phyloP scores from a whole-genome alignment of 2,797 vertebrate genomes.

The Chanos chanos region DNA sequence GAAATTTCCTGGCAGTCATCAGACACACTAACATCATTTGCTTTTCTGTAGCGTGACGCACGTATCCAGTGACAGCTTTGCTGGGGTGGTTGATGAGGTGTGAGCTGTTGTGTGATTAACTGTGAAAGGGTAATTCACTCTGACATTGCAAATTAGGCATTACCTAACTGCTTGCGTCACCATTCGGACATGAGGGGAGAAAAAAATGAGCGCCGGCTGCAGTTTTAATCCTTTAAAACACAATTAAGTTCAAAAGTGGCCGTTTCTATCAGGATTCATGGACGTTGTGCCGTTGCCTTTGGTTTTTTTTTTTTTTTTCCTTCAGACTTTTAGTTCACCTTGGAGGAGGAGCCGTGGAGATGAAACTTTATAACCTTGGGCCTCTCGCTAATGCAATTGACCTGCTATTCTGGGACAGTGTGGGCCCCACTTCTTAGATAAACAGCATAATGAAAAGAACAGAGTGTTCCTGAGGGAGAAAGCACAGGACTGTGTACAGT shows the following conservation, averaged over 20 bases:
- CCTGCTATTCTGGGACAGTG: conserved; percentile 67
- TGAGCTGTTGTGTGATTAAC: conserved; percentile 46
- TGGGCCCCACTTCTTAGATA: conserved; percentile 64
- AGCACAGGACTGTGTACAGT: conserved; percentile 14
- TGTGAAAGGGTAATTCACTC: conserved; percentile 39
- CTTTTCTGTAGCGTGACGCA: conserved; percentile 41
- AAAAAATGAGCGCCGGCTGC: background rate
- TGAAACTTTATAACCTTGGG: conserved; percentile 68
- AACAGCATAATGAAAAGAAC: conserved; percentile 72
- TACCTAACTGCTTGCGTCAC: conserved; percentile 61
- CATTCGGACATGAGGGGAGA: conserved; percentile 42
- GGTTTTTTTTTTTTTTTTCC: conserved; percentile 23
- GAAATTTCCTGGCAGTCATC: too few relatives aligned
- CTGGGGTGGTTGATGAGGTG: conserved; percentile 44
- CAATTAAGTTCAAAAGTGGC: background rate
- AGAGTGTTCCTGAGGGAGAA: conserved; percentile 60
- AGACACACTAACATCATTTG: too few relatives aligned
- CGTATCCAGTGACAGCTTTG: conserved; percentile 26
- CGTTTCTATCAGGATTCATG: conserved; percentile 14
- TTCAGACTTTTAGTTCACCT: conserved; percentile 47
- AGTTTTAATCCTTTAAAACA: background rate
- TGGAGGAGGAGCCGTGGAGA: conserved; percentile 29
- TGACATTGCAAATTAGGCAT: conserved; percentile 49
- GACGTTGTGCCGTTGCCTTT: conserved; percentile 1
- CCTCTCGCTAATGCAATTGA: conserved; percentile 67